A percentile compares a stretch with the other conserved stretches of the same genome.
Evolutionary conservation across 2,888 invertebrate genomes (phyloP).

Genomic region (Lasioglossum vierecki): DNA sequence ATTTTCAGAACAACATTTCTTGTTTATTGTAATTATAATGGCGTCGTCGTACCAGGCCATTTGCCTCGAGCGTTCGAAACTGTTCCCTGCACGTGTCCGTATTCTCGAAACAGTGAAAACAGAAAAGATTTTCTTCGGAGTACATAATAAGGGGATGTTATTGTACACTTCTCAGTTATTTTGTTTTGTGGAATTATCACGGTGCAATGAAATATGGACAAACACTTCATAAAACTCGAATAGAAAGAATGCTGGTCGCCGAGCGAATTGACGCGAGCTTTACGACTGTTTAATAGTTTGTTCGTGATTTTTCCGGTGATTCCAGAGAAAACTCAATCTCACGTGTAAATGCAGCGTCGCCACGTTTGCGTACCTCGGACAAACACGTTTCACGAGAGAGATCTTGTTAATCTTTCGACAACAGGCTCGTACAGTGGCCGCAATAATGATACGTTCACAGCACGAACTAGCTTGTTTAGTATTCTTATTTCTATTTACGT

Average conservation of each 20-base stretch:
- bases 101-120: neutral
- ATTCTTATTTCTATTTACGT: neutral
- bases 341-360: conserved; percentile 40
- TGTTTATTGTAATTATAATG: neutral
- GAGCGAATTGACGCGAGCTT: neutral
- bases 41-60: neutral
- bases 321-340: conserved; percentile 33
- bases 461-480: neutral
- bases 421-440: conserved; percentile 67
- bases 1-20: neutral
- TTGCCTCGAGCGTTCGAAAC: neutral
- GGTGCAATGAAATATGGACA: too few species aligned
- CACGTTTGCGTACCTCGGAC: conserved; percentile 55
- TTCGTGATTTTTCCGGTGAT: conserved; percentile 21
- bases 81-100: neutral
- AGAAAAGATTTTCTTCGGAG: neutral
- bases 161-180: neutral
- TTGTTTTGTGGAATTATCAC: neutral
- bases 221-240: too few species aligned
- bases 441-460: neutral
- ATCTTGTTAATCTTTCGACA: conserved; percentile 75
- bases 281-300: conserved; percentile 4
- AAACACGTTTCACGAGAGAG: conserved; percentile 65
- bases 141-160: neutral
- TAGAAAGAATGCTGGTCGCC: neutral